Evolutionary conservation across 2,888 invertebrate species (phyloP), one percentile per base, ranked within the genome.

Genomic region (Agrilus biguttatus): DNA sequence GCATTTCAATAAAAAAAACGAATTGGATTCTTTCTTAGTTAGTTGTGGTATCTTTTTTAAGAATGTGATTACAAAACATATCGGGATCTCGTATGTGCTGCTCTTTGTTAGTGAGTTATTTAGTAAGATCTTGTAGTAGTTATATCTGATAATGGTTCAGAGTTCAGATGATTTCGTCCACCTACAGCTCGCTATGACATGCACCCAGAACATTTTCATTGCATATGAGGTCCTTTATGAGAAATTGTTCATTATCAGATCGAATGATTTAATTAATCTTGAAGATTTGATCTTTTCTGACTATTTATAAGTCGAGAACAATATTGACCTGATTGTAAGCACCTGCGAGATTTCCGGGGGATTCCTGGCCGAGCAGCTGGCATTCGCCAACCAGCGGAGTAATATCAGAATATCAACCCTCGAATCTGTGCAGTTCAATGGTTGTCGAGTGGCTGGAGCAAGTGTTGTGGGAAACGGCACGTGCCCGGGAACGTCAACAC

Each of bases 401-500:
- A 54, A 54, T 55, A 58, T 57, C 59, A 53, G 10, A 54, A 54
- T 55, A 58, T 57, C 59, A 53, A 28, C 57, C 59, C 60, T 56
- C 50, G 45, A 57, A 58, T 56, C 58, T 55, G 52, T 48, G 52
- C 52, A 55, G 53, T 49, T 57, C 53, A 55, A 51, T 57, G 57
- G 52, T 47, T 53, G 49, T 50, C 39, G 40, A 47, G 45, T 45
- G 39, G 37, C 47, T 48, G 45, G 46, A 45, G 55, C 57, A 60
- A 61, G 61, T 61, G 58, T 53, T 55, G 52, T 63, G 65, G 58
- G 63, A 65, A 56, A 41, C 44, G 53, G 47, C 66, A 66, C 66
- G 64, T 66, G 66, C 53, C 54, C 57, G 65, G 65, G 65, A 66
- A 66, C 53, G 42, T 44, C 41, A 50, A 46, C 65, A 66, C 64